Base-by-base conservation (phyloP, 2,113 vertebrate species). In the Sapajus apella region DNA sequence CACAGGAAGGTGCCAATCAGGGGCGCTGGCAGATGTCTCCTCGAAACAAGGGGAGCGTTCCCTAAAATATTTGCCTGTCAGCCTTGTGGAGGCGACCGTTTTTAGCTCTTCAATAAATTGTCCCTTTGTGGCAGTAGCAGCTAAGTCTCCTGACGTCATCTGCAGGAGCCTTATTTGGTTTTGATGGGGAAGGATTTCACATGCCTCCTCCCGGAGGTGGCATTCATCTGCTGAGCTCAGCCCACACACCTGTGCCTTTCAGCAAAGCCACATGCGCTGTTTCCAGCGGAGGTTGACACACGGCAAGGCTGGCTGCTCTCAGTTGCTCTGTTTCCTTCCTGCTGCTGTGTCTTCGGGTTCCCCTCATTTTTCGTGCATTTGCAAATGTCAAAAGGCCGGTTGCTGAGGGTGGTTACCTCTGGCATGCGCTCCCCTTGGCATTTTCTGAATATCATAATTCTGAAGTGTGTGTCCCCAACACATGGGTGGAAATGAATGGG, bases 371-470 rank as follows among this genome's bases (percentile, higher is more conserved):
- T 0, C 16, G 17, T 8, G 1, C 30, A 2, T 27, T 37, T 23
- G 72, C 32, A 25, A 14, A 50, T 6, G 9, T 68, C 35, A 17
- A 17, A 23, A 32, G 88, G 20, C 45, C 66, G n/a, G 5, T 9
- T 32, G 45, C 58, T 14, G 6, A 37, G 47, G 45, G 61, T 23
- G 10, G 35, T 27, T 8, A n/a, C 52, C 47, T 16, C n/a, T 6
- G 12, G 80, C 8, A 0, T 0, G 35, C 3, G 5, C 0, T 0
- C 25, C 37, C 35, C 73, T 35, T 50, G 1, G 47, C 11, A 0
- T 72, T 80, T 37, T 56, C 43, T 66, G 85, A 73, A 12, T 23
- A 5, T 72, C 25, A 10, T 35, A 16, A 0, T 32, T 86, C 45
- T 21, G 79, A 61, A 76, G 64, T 8, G 0, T 0, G 4, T 21